Evolutionary conservation across 2,888 invertebrate genomes (phyloP), one percentile per base, ranked within the genome.

Genomic region (Notodonta dromedarius): DNA sequence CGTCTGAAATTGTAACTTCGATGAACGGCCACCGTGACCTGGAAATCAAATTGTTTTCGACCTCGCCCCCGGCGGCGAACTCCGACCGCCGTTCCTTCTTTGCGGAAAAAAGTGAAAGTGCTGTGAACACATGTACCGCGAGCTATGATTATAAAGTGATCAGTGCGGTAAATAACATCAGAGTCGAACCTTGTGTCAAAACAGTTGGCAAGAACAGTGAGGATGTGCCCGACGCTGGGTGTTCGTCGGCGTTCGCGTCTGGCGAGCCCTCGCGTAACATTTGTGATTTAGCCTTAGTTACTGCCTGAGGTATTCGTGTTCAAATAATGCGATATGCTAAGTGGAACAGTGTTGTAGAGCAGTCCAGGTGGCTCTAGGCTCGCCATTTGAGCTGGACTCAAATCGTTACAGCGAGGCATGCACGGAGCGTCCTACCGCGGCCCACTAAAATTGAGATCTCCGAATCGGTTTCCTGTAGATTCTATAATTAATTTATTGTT

Each of bases 1-100:
- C 96, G 44, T 96, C 96, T 46, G 96, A 96, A 81, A 97, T 97
- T 74, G 96, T 97, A 71, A 96, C 96, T 39, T 96, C 96, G 54
- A 94, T 95, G 73, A 96, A 96, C 82, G 96, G 96, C 55, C 96
- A 96, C 83, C 94, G 96, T 65, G 97, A 96, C 87, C 90, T 97
- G 83, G 96, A 97, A 90, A 97, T 97, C 75, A 96, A 96, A 85
- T 96, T 97, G 88, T 96, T 96, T 88, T 95, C 96, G 73, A 94
- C 95, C 76, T 94, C 95, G 80, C 94, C 94, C 70, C 87, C 93
- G 81, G 90, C 91, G 73, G 84, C 89, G 73, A 88, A 86, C 84
- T 82, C 86, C 79, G 90, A 90, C 73, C 88, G 88, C 74, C 87
- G 89, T 79, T 90, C 92, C 83, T 93, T 93, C 84, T 91, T 93